Base-by-base conservation (phyloP, 2,888 invertebrate genomes). In the Agrochola macilenta region DNA sequence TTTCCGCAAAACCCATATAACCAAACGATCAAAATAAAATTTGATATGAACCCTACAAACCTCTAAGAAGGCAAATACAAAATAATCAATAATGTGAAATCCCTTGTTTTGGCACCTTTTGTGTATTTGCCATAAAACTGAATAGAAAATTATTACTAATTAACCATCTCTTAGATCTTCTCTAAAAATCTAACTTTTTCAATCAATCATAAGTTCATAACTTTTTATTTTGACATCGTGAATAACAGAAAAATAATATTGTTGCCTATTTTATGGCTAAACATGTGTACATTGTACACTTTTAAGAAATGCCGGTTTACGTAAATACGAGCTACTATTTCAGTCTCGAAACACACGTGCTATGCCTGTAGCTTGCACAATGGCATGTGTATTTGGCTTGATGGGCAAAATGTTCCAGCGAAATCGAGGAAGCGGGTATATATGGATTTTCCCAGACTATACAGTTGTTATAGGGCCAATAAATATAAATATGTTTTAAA, bases 401-500 rank as follows among this genome's bases (percentile, higher is more conserved):
- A 46, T 30, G 8, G 35, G 54, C 12, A 57, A 54, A 46, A n/a
- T n/a, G 11, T 76, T 68, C 30, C 43, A 69, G 52, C 14, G 8
- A 23, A 30, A 30, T 60, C 5, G 8, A 69, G 8, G 5, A 43
- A 60, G n/a, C 20, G 4, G 57, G 8, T 30, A 23, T 9, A 30
- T 23, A n/a, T n/a, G 5, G 46, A 17, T 2, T 26, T 43, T 39
- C 58, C 49, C 3, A 39, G 5, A 54, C 65, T 26, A 69, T 14
- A 58, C 7, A 14, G 23, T n/a, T 43, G 26, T 14, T 39, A 60
- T 60, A 30, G 65, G 39, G 14, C 35, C 43, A 61, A 79, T 26
- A 39, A 49, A 52, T 23, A 35, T 52, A 64, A 46, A 58, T n/a
- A 14, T 11, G 5, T 52, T 73, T 93, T 94, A 96, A 74, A 96